Conservation (phyloP, 2,888 invertebrate species). For the Laspeyria flexula region DNA sequence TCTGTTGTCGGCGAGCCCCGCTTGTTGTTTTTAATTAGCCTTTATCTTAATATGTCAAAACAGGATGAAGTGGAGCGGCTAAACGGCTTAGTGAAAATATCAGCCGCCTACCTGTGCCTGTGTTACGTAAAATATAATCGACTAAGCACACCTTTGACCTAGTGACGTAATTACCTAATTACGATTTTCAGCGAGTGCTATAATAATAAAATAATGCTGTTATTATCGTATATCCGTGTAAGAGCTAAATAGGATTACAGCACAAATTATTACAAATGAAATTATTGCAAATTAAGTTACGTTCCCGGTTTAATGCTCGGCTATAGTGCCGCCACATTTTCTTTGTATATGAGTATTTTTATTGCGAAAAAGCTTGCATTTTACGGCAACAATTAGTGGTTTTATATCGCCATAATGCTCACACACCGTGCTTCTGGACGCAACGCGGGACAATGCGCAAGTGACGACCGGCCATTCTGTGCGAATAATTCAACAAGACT, state of each 20-base stretch:
- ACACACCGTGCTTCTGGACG: slow-evolving; percentile 48
- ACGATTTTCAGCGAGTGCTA: slow-evolving; percentile 20
- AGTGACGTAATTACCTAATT: slow-evolving; percentile 28
- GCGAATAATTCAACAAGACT: slow-evolving; percentile 77
- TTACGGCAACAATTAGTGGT: slow-evolving; percentile 71
- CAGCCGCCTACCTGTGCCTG: background rate
- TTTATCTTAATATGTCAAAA: slow-evolving; percentile 29
- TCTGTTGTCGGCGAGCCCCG: slow-evolving; percentile 23
- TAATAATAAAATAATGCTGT: slow-evolving; percentile 30
- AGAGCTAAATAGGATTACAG: slow-evolving; percentile 53
- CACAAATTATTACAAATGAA: slow-evolving; percentile 50
- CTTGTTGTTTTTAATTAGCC: slow-evolving; percentile 49
- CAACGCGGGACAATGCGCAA: slow-evolving; percentile 58
- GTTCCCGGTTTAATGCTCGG: slow-evolving; percentile 35
- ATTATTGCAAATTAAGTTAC: slow-evolving; percentile 51
- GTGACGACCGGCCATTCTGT: slow-evolving; percentile 71
- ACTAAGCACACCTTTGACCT: slow-evolving; percentile 18
- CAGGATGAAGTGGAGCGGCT: background rate
- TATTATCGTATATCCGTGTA: slow-evolving; percentile 39
- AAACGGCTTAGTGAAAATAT: slow-evolving; percentile 7
- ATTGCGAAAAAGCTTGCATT: slow-evolving; percentile 53
- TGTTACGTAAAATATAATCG: slow-evolving; percentile 13
- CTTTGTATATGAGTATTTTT: slow-evolving; percentile 38
- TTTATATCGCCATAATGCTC: slow-evolving; percentile 62
- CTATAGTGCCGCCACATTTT: slow-evolving; percentile 32